Conservation (phyloP, 2,888 invertebrate genomes). For the Drosophila kambysellisi region DNA sequence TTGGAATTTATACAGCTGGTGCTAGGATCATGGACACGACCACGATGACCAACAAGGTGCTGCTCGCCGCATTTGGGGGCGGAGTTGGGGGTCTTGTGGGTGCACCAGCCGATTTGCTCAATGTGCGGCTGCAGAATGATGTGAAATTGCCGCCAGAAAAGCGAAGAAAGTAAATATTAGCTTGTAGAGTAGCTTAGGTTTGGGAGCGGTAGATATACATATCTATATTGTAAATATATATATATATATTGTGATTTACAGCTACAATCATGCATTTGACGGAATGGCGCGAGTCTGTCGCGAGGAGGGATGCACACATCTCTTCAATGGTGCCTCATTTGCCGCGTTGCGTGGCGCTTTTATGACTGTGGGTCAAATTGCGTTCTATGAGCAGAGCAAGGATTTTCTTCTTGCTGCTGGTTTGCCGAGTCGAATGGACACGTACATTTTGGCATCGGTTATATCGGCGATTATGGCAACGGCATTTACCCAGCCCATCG, state of each 20-base stretch:
- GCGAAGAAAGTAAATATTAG: conserved; percentile 92
- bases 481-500: conserved; percentile 95
- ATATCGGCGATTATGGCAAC: conserved; percentile 88
- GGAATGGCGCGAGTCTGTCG: conserved; percentile 92
- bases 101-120: conserved; percentile 98
- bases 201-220: background rate
- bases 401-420: conserved; percentile 88
- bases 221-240: background rate
- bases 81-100: conserved; percentile 96
- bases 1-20: conserved; percentile 89
- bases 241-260: conserved; percentile 84
- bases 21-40: conserved; percentile 86
- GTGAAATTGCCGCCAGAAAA: conserved; percentile 93
- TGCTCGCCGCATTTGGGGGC: conserved; percentile 94
- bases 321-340: conserved; percentile 95
- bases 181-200: background rate
- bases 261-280: conserved; percentile 98
- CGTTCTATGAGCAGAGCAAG: conserved; percentile 96
- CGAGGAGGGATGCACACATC: conserved; percentile 91
- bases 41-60: conserved; percentile 86
- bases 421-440: conserved; percentile 92
- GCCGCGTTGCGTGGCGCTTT: conserved; percentile 94
- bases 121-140: conserved; percentile 99
- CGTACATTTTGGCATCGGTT: conserved; percentile 95
- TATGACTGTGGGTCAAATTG: conserved; percentile 98